Evolutionary conservation across 1,140 invertebrate species (phyloP).

Genomic region (Eurosta solidaginis): DNA sequence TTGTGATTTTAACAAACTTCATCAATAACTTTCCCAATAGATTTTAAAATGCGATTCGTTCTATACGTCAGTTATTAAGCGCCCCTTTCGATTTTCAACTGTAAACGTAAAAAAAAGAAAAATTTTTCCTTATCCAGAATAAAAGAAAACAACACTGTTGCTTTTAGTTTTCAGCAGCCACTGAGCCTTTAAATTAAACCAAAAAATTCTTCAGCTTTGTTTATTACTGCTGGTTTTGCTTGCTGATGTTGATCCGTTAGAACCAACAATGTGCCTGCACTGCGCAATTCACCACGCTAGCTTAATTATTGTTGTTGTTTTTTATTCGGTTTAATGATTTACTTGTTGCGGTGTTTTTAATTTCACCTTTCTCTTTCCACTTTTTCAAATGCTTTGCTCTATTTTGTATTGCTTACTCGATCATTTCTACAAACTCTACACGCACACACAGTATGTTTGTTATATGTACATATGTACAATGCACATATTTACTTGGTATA

Average conservation of each 20-base stretch:
- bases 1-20: too few relatives aligned
- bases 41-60: too few relatives aligned
- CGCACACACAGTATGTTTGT: not conserved
- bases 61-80: too few relatives aligned
- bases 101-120: not conserved
- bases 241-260: not conserved
- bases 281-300: not conserved
- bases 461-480: too few relatives aligned
- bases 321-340: not conserved
- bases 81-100: not conserved
- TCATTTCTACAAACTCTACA: not conserved
- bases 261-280: too few relatives aligned
- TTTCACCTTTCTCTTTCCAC: slow-evolving; percentile 12
- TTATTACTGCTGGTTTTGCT: too few relatives aligned
- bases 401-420: not conserved
- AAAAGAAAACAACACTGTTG: too few relatives aligned
- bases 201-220: too few relatives aligned
- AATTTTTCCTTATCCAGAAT: not conserved
- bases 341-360: not conserved
- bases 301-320: not conserved
- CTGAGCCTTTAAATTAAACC: too few relatives aligned
- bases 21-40: too few relatives aligned
- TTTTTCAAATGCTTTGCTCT: not conserved
- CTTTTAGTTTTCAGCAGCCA: too few relatives aligned
- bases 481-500: too few relatives aligned